Conservation (phyloP, 2,113 vertebrate species). For the Colossoma macropomum region DNA sequence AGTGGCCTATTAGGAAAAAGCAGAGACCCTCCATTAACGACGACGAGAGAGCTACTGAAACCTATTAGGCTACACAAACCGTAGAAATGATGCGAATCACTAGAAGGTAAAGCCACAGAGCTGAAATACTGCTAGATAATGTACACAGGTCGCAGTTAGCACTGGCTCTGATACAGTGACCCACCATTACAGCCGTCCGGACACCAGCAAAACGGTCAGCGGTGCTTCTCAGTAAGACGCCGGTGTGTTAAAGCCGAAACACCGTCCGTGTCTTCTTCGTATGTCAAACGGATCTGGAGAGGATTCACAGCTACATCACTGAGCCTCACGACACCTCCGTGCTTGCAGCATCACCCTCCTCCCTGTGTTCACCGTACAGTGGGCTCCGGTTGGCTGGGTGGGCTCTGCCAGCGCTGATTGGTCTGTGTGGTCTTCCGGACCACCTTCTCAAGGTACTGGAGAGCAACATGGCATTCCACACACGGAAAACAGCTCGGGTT, state of each 20-base stretch:
- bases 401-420: constrained; percentile 57
- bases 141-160: too few relatives aligned
- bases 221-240: neutral
- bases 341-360: neutral
- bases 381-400: neutral
- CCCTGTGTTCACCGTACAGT: neutral
- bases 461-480: neutral
- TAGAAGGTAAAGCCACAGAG: neutral
- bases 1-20: constrained; percentile 72
- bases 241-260: neutral
- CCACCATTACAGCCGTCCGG: constrained; percentile 43
- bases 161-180: neutral
- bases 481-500: too few relatives aligned
- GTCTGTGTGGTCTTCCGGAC: constrained; percentile 34
- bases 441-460: neutral
- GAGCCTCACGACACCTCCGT: neutral
- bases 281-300: neutral
- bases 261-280: neutral
- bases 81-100: neutral
- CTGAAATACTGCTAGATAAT: neutral
- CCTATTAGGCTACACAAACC: neutral
- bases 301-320: neutral
- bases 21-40: neutral
- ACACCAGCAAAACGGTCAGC: neutral
- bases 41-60: neutral